These are phyloP conservation scores for Euzophera pinguis DNA, from an alignment of 2,888 invertebrate genomes.

Conservation along the genomic window DNA sequence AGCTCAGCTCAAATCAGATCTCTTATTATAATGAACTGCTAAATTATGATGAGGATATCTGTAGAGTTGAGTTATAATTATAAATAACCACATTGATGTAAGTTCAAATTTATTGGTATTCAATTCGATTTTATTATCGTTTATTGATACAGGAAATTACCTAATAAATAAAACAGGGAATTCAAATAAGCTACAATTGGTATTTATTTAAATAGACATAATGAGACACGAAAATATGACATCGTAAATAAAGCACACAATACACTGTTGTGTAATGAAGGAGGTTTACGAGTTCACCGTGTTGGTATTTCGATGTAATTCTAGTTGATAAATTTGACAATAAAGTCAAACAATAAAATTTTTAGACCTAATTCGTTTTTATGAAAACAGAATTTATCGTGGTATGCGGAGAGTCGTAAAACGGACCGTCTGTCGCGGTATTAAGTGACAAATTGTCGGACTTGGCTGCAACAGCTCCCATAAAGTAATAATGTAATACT, in stretches of 20 bases:
- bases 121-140: conserved; percentile 7
- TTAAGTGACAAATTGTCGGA: conserved; percentile 64
- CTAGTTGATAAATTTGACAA: conserved; percentile 54
- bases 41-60: no score
- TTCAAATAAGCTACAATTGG: conserved; percentile 10
- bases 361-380: conserved; percentile 59
- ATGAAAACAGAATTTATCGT: conserved; percentile 57
- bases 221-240: conserved; percentile 37
- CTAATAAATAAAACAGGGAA: conserved; percentile 2
- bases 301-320: conserved; percentile 47
- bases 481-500: conserved; percentile 59
- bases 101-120: no score
- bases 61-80: no score
- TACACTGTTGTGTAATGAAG: conserved; percentile 38
- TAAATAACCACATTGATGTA: no score
- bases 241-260: conserved; percentile 45
- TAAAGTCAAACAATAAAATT: conserved; percentile 59
- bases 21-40: no score
- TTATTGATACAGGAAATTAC: background rate
- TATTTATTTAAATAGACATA: conserved; percentile 11
- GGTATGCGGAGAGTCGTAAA: conserved; percentile 51
- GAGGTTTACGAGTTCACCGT: conserved; percentile 44
- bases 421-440: conserved; percentile 49
- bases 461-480: conserved; percentile 52
- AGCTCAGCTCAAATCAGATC: conserved; percentile 34